A percentile compares a stretch with the other conserved stretches of the same genome.
These are phyloP conservation scores for Pseudobourletiella spinata DNA, from an alignment of 1,140 invertebrate species.

Conservation along the genomic window DNA sequence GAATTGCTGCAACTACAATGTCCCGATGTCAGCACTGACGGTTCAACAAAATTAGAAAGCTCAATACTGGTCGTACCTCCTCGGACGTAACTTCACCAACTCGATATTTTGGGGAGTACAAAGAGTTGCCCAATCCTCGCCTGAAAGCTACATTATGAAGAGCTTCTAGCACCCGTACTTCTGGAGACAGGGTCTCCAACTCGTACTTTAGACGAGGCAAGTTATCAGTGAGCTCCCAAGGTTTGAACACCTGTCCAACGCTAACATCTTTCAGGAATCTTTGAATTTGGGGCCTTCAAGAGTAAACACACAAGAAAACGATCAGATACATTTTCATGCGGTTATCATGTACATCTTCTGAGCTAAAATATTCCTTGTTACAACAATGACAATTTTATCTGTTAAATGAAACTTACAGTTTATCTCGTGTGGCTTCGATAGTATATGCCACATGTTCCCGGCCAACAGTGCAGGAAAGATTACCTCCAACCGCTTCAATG, in stretches of 20 bases:
- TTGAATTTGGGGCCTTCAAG: too few species aligned
- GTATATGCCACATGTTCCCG: conserved; percentile 75
- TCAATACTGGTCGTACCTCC: too few species aligned
- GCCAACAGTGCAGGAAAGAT: conserved; percentile 57
- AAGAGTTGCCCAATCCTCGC: conserved; percentile 68
- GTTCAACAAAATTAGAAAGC: too few species aligned
- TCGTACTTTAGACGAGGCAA: conserved; percentile 50
- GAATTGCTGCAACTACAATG: conserved; percentile 58
- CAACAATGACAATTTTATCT: too few species aligned
- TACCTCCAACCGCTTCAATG: conserved; percentile 69
- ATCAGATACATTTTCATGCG: too few species aligned
- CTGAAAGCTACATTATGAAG: conserved; percentile 80
- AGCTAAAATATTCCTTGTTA: neutral
- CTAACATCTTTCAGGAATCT: conserved; percentile 49
- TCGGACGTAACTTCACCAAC: conserved; percentile 63
- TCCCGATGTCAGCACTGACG: too few species aligned
- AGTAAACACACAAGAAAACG: too few species aligned
- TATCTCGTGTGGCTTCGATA: conserved; percentile 57
- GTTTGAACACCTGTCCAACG: conserved; percentile 66
- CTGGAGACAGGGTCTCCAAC: conserved; percentile 45
- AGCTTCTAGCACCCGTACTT: conserved; percentile 56
- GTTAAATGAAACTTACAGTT: conserved; percentile 43
- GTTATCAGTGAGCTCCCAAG: conserved; percentile 76
- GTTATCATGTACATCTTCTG: too few species aligned
- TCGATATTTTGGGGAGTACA: conserved; percentile 66